Percentiles rank a stretch among this genome's conserved stretches.
Conservation (phyloP, 2,113 vertebrate genomes). For the Salvelinus fontinalis region DNA sequence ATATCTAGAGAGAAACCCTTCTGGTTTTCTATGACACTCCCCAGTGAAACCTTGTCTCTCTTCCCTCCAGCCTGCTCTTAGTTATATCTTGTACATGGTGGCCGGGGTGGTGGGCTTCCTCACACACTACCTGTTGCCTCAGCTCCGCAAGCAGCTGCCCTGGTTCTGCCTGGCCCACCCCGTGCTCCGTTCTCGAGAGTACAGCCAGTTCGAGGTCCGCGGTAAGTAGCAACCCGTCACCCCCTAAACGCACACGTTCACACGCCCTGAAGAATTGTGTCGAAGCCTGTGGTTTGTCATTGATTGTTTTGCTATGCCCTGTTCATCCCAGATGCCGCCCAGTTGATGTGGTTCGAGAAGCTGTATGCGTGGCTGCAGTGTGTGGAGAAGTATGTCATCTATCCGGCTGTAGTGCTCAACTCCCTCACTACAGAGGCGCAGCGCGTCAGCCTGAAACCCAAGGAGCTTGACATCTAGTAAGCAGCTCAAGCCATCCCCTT, state of each 20-base stretch:
- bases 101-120: conserved; percentile 85
- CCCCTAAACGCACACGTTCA: neutral
- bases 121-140: conserved; percentile 89
- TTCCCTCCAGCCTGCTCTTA: conserved; percentile 81
- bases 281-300: neutral
- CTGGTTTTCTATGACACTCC: neutral
- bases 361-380: conserved; percentile 88
- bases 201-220: conserved; percentile 91
- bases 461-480: conserved; percentile 87
- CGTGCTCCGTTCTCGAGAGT: conserved; percentile 85
- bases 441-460: conserved; percentile 76
- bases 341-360: conserved; percentile 95
- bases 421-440: conserved; percentile 86
- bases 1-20: neutral
- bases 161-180: conserved; percentile 92
- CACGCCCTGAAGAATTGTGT: neutral
- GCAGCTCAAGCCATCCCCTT: conserved; percentile 20
- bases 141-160: conserved; percentile 89
- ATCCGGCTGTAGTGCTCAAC: conserved; percentile 87
- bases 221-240: conserved; percentile 69
- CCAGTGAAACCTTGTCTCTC: neutral
- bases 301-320: neutral
- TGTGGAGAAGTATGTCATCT: conserved; percentile 87
- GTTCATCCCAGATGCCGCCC: conserved; percentile 78
- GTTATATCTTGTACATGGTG: conserved; percentile 84